Conservation (phyloP, 2,888 invertebrate species). For the Venusia cambrica region DNA sequence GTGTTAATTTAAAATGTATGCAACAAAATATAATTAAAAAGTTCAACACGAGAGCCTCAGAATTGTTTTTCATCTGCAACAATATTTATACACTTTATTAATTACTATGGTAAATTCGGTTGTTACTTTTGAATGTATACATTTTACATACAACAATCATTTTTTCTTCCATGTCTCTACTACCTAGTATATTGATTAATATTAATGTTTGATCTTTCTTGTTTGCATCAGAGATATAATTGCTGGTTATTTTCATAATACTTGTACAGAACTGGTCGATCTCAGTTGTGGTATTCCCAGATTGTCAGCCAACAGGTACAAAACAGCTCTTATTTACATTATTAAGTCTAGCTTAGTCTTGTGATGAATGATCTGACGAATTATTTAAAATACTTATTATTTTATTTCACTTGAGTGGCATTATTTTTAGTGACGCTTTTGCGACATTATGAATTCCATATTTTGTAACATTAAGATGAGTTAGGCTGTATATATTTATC, state of each 20-base stretch:
- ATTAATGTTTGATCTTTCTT: too few species aligned
- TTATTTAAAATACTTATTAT: conserved; percentile 32
- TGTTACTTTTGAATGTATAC: too few species aligned
- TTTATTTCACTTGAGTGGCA: conserved; percentile 36
- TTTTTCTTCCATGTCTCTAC: too few species aligned
- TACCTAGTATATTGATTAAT: too few species aligned
- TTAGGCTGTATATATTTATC: conserved; percentile 70
- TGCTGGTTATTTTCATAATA: background rate
- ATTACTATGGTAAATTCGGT: too few species aligned
- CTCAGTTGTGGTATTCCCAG: conserved; percentile 21
- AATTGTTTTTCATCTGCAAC: too few species aligned
- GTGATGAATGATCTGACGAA: conserved; percentile 50
- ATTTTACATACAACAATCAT: too few species aligned
- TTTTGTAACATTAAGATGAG: conserved; percentile 25
- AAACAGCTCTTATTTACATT: conserved; percentile 28
- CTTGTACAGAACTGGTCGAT: conserved; percentile 20
- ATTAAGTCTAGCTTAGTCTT: conserved; percentile 33
- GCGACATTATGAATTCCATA: conserved; percentile 28
- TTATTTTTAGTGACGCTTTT: conserved; percentile 23
- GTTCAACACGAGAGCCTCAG: too few species aligned
- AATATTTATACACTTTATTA: too few species aligned
- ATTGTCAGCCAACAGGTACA: conserved; percentile 26
- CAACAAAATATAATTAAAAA: too few species aligned
- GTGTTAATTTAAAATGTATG: too few species aligned
- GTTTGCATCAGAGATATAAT: too few species aligned